Evolutionary conservation across 2,888 invertebrate species (phyloP), one percentile per base, ranked within the genome.

Genomic region (Ctena decussata): DNA sequence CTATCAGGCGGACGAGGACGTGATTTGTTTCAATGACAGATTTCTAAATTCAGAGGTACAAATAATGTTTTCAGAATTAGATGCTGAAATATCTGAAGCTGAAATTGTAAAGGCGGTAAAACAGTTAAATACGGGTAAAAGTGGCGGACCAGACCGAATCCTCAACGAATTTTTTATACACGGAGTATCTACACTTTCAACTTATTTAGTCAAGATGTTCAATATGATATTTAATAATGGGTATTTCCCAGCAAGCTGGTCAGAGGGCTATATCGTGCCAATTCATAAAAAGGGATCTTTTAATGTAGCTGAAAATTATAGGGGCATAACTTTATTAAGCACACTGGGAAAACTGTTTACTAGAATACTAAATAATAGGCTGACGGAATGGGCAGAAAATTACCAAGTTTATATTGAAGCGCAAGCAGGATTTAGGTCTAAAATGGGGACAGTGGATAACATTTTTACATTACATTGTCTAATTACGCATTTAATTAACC

Each of bases 311-410:
- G 73, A 73, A 46, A 73, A 41, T 24, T 73, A 46, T 46, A 73
- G 44, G 12, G 73, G 73, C 24, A 73, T 73, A 21, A 73, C 73
- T 12, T 49, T 46, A n/a, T 32, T 73, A 24, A 73, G 73, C 39
- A 46, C 49, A 46, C 46, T 73, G 3, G 73, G 73, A 44, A 73
- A 73, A 39, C 32, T 73, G 8, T 73, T 73, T n/a, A 73, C 44
- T 11, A 30, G 46, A 46, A 24, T 73, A 27, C n/a, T 73, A 46
- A 73, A 73, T 32, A 24, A 73, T 46, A 35, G 46, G 32, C 18
- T 73, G 12, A 30, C 49, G 3, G 73, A 46, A 27, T 46, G 73
- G 73, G 49, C 73, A 12, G 73, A 46, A 46, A 46, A n/a, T 32
- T 41, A 73, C 46, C 35, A 73, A 46, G 30, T 73, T 18, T 73